These are phyloP conservation scores for Lasius platythorax DNA, from an alignment of 2,888 invertebrate genomes.

Conservation along the genomic window DNA sequence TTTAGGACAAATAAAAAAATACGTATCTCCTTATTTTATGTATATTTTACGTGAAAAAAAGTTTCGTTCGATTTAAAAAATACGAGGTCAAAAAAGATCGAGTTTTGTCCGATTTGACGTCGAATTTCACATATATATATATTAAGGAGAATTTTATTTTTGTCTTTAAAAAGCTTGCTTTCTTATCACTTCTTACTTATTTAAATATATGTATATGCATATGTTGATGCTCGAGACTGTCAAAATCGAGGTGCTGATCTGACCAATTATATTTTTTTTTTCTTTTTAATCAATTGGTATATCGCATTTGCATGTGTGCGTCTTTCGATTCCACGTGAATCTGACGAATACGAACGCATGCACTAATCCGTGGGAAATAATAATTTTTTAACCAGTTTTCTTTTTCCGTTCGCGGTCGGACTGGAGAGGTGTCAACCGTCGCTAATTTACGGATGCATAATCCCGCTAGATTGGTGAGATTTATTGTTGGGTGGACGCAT, in stretches of 20 bases:
- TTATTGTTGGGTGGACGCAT: slow-evolving; percentile 73
- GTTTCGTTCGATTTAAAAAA: too few relatives aligned
- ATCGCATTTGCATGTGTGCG: slow-evolving; percentile 5
- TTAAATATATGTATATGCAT: neutral
- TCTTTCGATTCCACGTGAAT: neutral
- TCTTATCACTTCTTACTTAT: neutral
- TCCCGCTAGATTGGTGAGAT: slow-evolving; percentile 76
- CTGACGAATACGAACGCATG: neutral
- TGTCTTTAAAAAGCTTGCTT: neutral
- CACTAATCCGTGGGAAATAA: slow-evolving; percentile 57
- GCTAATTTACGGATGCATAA: slow-evolving; percentile 76
- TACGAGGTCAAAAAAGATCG: too few relatives aligned
- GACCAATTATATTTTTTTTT: neutral
- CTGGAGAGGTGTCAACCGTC: slow-evolving; percentile 50
- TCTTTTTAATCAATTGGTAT: neutral
- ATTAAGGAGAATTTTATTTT: neutral
- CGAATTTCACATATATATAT: too few relatives aligned
- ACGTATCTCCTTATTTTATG: too few relatives aligned
- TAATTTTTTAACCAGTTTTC: slow-evolving; percentile 60
- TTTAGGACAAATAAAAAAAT: too few relatives aligned
- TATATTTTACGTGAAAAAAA: too few relatives aligned
- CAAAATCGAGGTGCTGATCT: neutral
- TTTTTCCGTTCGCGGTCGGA: slow-evolving; percentile 19
- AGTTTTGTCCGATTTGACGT: too few relatives aligned
- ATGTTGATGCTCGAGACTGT: neutral